Evolutionary conservation across 2,888 invertebrate species (phyloP).

Genomic region (Apotomis capreana): DNA sequence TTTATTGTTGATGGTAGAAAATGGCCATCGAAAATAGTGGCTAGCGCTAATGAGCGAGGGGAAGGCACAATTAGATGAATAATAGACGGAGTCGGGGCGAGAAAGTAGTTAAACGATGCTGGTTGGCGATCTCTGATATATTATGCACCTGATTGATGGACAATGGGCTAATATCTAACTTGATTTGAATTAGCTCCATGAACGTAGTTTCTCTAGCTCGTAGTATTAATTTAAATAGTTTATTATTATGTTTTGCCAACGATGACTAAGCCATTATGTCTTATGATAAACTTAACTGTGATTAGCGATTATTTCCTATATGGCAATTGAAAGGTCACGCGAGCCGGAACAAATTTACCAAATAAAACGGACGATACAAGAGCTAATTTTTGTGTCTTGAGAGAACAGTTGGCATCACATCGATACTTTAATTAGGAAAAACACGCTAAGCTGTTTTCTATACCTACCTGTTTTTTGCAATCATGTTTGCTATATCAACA

Average conservation of each 20-base stretch:
- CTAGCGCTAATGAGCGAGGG: conserved; percentile 68
- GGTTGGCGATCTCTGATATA: conserved; percentile 27
- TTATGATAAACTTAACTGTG: conserved; percentile 10
- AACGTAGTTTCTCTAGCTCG: neutral
- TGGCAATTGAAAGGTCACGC: conserved; percentile 18
- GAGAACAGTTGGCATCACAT: conserved; percentile 10
- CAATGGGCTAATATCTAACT: conserved; percentile 23
- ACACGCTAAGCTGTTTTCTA: conserved; percentile 3
- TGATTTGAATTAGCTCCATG: conserved; percentile 19
- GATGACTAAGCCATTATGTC: conserved; percentile 18
- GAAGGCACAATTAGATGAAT: conserved; percentile 70
- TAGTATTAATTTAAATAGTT: neutral
- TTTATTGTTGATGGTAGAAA: conserved; percentile 69
- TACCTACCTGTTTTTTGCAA: conserved; percentile 1
- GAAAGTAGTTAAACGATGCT: conserved; percentile 54
- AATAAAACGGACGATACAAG: conserved; percentile 14
- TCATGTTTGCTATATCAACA: conserved; percentile 7
- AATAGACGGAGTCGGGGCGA: conserved; percentile 59
- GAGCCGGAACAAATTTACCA: conserved; percentile 1
- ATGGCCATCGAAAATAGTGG: conserved; percentile 71
- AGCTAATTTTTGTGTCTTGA: neutral
- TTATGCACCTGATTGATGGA: conserved; percentile 32
- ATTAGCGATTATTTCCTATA: neutral
- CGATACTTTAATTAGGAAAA: conserved; percentile 14
- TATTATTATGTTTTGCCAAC: neutral